Conservation (phyloP, 2,113 vertebrate species). For the Aegithalos caudatus region DNA sequence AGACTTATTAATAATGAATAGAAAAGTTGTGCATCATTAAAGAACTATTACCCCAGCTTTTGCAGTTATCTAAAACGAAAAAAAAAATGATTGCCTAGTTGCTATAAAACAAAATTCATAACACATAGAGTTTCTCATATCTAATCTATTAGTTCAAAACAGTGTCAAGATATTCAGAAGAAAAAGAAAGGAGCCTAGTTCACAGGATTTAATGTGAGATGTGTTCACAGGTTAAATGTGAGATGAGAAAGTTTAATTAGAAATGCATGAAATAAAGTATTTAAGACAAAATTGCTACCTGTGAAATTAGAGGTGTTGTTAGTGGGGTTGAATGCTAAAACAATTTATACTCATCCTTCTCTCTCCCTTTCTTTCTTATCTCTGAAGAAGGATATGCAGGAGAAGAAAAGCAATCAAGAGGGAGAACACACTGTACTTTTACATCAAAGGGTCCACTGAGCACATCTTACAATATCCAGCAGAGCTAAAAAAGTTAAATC, state of each 20-base stretch:
- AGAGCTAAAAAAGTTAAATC: neutral
- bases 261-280: neutral
- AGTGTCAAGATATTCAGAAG: neutral
- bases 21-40: neutral
- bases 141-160: neutral
- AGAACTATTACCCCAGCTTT: neutral
- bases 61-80: neutral
- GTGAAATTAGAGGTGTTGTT: neutral
- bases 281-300: neutral
- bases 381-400: neutral
- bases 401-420: neutral
- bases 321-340: neutral
- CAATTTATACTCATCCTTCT: neutral
- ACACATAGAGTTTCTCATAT: neutral
- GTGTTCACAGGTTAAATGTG: neutral
- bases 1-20: neutral
- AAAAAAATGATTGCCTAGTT: neutral
- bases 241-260: neutral
- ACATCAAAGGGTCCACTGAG: neutral
- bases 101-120: neutral
- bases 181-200: neutral
- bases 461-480: neutral
- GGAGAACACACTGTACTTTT: neutral
- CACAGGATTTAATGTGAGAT: neutral
- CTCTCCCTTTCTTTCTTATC: neutral